Conservation (phyloP, 2,888 invertebrate species). For the Vanessa cardui region DNA sequence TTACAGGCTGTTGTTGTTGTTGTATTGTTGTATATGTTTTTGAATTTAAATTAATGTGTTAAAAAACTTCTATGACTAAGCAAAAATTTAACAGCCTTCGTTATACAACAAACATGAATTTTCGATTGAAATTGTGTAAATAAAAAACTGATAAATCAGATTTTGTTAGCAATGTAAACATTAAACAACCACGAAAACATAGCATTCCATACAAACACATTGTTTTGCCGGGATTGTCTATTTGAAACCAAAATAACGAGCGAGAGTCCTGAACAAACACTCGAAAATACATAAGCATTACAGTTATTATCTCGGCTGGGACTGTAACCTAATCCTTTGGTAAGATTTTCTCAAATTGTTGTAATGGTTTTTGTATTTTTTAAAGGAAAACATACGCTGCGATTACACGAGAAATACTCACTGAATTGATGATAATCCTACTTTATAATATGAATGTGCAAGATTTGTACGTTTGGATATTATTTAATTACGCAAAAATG, state of each 20-base stretch:
- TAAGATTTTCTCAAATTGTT: conserved; percentile 30
- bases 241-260: conserved; percentile 45
- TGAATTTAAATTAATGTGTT: too few relatives aligned
- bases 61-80: not conserved
- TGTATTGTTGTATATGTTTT: too few relatives aligned
- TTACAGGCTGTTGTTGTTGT: too few relatives aligned
- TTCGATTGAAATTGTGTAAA: conserved; percentile 28
- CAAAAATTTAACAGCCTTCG: not conserved
- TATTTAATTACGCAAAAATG: too few relatives aligned
- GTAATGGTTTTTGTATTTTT: conserved; percentile 19
- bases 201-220: conserved; percentile 46
- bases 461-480: too few relatives aligned
- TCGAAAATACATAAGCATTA: conserved; percentile 45
- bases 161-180: conserved; percentile 36
- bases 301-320: conserved; percentile 45
- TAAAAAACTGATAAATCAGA: conserved; percentile 38
- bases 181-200: conserved; percentile 38
- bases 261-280: conserved; percentile 48
- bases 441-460: not conserved
- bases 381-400: not conserved
- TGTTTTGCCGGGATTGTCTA: conserved; percentile 44
- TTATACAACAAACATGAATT: conserved; percentile 11
- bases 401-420: conserved; percentile 1
- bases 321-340: conserved; percentile 45
- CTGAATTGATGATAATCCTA: not conserved